Conservation (phyloP, 2,797 vertebrate genomes). For the Acestrorhynchus altus region DNA sequence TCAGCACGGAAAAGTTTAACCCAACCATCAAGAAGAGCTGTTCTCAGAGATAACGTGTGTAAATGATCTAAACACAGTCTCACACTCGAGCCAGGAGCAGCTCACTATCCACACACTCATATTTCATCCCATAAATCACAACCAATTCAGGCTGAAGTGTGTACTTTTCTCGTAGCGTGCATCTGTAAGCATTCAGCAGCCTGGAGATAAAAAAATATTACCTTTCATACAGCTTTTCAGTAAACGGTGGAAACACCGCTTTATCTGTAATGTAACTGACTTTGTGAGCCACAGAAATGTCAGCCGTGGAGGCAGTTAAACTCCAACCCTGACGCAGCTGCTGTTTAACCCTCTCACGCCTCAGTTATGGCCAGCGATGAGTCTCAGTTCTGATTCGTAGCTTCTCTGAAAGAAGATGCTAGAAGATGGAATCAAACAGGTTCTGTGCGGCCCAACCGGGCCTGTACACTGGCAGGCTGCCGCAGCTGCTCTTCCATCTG, state of each 20-base stretch:
- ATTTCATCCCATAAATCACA: conserved; percentile 12
- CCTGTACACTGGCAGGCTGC: too few species aligned
- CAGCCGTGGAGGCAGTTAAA: not conserved
- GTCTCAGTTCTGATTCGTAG: not conserved
- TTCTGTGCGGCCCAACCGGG: too few species aligned
- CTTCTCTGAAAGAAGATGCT: not conserved
- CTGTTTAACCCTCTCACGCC: not conserved
- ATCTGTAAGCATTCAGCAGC: not conserved
- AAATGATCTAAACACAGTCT: conserved; percentile 18
- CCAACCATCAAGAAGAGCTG: not conserved
- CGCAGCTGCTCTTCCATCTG: too few species aligned
- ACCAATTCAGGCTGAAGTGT: not conserved
- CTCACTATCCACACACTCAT: not conserved
- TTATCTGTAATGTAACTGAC: conserved; percentile 15
- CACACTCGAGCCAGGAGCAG: not conserved
- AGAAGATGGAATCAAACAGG: too few species aligned
- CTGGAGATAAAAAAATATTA: conserved; percentile 21
- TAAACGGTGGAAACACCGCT: conserved; percentile 5
- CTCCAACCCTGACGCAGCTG: not conserved
- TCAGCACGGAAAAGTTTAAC: not conserved
- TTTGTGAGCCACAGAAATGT: not conserved
- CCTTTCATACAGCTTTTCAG: conserved; percentile 12
- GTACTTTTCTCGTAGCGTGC: not conserved
- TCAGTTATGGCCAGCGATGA: not conserved
- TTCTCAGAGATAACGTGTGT: not conserved